Evolutionary conservation across 1,140 invertebrate species (phyloP).

Genomic region (Rhysida immarginata): DNA sequence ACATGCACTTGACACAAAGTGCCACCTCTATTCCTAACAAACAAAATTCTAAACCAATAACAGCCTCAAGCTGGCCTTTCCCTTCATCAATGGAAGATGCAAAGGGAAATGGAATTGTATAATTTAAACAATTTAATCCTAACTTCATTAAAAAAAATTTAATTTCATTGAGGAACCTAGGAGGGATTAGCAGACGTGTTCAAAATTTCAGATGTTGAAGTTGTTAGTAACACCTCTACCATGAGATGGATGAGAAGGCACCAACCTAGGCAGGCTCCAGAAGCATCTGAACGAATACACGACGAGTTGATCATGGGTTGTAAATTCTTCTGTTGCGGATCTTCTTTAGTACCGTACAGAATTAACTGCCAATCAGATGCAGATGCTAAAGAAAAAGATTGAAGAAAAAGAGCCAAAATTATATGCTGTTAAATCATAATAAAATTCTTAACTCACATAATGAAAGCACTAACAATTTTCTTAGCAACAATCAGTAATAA

Average conservation of each 20-base stretch:
- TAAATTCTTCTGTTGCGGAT: conserved; percentile 52
- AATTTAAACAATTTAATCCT: no score
- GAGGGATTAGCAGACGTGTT: background rate
- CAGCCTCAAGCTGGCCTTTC: no score
- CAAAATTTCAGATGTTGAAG: background rate
- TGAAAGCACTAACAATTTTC: no score
- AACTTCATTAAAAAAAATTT: no score
- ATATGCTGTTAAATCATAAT: no score
- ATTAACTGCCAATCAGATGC: conserved; percentile 84
- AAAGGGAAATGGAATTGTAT: no score
- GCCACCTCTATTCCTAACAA: no score
- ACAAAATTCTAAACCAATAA: no score
- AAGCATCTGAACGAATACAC: background rate
- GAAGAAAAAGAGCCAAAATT: background rate
- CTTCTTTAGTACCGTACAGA: conserved; percentile 72
- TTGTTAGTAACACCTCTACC: conserved; percentile 29
- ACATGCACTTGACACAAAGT: no score
- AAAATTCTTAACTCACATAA: no score
- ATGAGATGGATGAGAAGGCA: background rate
- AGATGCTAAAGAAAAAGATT: conserved; percentile 36
- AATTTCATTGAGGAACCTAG: background rate
- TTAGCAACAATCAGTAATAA: no score
- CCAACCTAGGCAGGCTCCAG: conserved; percentile 7
- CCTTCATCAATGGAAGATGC: no score
- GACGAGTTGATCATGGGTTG: background rate